Conservation (phyloP, 2,888 invertebrate genomes). For the Chironomus riparius region DNA sequence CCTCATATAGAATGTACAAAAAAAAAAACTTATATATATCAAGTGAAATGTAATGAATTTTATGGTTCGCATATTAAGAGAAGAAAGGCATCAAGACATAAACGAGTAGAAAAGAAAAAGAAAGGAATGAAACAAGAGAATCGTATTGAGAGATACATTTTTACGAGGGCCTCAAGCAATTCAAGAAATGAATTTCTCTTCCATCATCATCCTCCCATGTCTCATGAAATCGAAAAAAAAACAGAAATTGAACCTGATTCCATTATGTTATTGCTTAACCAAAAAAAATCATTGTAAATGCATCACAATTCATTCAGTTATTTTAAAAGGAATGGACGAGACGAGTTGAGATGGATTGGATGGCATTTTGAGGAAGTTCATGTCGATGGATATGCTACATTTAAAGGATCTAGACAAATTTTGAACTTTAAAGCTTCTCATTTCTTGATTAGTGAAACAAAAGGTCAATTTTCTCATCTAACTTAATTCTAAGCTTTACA, state of each 20-base stretch:
- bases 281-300: not conserved
- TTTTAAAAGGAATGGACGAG: not conserved
- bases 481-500: too few species aligned
- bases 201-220: not conserved
- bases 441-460: too few species aligned
- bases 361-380: too few species aligned
- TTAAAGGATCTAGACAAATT: too few species aligned
- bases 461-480: too few species aligned
- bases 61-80: not conserved
- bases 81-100: not conserved
- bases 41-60: too few species aligned
- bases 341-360: too few species aligned
- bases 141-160: not conserved
- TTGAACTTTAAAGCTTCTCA: too few species aligned
- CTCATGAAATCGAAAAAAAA: not conserved
- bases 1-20: too few species aligned
- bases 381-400: not conserved
- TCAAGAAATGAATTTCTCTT: slow-evolving; percentile 11
- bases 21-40: too few species aligned
- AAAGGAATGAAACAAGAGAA: slow-evolving; percentile 6
- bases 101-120: not conserved
- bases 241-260: slow-evolving; percentile 26
- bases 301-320: slow-evolving; percentile 12
- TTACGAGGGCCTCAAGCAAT: not conserved
- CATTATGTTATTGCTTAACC: slow-evolving; percentile 23